A percentile compares a stretch with the other conserved stretches of the same genome.
These are phyloP conservation scores for Pogonocichla stellata DNA, from an alignment of 2,113 vertebrate genomes.

Conservation along the genomic window DNA sequence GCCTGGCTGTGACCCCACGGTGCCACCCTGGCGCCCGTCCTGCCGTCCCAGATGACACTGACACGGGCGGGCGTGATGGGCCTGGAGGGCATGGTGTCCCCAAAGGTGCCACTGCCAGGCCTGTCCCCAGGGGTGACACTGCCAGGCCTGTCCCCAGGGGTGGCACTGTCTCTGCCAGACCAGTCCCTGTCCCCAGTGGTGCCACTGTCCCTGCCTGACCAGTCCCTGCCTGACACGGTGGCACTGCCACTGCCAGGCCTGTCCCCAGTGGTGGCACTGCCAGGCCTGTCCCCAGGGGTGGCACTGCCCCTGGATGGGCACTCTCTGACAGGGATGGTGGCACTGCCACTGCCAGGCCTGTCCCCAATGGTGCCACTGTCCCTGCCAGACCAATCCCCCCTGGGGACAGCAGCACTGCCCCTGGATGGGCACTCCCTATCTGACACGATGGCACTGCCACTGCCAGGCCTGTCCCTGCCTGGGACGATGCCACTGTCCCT, in stretches of 20 bases:
- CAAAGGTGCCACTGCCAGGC: neutral
- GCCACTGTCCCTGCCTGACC: too few relatives aligned
- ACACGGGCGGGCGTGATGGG: neutral
- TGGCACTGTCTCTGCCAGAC: neutral
- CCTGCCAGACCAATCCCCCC: too few relatives aligned
- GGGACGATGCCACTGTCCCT: neutral
- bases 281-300: neutral
- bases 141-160: neutral
- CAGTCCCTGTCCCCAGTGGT: neutral
- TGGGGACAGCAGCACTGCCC: too few relatives aligned
- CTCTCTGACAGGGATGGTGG: neutral
- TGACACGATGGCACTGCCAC: too few relatives aligned
- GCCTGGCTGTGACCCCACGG: neutral
- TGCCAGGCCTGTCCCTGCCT: too few relatives aligned
- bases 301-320: fast-evolving
- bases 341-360: too few relatives aligned
- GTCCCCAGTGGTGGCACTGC: neutral
- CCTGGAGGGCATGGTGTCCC: neutral
- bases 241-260: too few relatives aligned
- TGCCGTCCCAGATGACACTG: neutral
- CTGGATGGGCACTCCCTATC: too few relatives aligned
- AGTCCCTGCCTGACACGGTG: too few relatives aligned
- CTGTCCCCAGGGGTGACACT: neutral
- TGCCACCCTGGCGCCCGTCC: neutral
- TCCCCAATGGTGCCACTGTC: too few relatives aligned